Percentiles rank a stretch among this genome's conserved stretches.
phyloP scores from a whole-genome alignment of 2,797 vertebrate genomes.

The Carduelis carduelis region DNA sequence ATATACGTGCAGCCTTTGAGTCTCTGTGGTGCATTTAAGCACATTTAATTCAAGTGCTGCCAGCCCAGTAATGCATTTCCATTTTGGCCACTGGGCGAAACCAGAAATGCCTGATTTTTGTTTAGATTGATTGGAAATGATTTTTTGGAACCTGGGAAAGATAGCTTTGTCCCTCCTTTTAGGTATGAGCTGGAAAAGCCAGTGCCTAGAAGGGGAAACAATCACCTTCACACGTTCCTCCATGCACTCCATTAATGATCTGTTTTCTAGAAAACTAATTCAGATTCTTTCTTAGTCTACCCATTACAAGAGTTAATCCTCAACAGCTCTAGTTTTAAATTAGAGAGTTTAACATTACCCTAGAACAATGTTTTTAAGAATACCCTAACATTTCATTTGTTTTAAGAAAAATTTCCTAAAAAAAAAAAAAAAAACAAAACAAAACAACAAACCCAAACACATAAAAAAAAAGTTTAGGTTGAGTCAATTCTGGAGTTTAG shows the following conservation, averaged over 20 bases:
- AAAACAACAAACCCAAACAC: background rate
- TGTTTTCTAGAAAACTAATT: background rate
- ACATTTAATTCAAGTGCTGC: background rate
- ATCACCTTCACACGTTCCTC: background rate
- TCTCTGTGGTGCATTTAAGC: background rate
- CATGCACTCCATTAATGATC: rapidly evolving
- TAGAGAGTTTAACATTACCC: background rate
- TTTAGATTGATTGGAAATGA: background rate
- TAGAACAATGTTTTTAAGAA: background rate
- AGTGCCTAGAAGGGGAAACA: background rate
- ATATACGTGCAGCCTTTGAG: background rate
- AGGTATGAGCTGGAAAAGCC: background rate
- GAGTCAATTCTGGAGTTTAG: background rate
- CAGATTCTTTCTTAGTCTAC: background rate
- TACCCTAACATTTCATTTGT: background rate
- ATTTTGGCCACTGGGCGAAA: background rate
- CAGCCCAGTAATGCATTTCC: background rate
- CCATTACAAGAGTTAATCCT: background rate
- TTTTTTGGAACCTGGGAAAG: background rate
- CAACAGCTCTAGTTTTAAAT: background rate
- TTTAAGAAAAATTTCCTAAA: background rate
- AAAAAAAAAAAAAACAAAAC: background rate
- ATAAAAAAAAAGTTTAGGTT: background rate
- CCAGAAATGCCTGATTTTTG: background rate
- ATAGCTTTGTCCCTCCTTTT: background rate